A percentile compares a stretch with the other conserved stretches of the same genome.
Conservation (phyloP, 1,140 invertebrate genomes). For the Adelges cooleyi region DNA sequence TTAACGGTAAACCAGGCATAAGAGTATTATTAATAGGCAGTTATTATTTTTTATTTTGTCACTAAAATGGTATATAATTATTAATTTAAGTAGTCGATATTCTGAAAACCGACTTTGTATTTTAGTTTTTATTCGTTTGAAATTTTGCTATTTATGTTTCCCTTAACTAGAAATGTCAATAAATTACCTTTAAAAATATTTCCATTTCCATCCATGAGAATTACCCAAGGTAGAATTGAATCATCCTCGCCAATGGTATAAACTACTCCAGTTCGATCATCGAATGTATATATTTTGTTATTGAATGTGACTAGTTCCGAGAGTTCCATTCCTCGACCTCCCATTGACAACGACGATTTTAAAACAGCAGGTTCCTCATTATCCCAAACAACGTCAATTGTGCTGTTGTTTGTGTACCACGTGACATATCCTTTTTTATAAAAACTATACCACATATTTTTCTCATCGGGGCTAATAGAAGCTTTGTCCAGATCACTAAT, state of each 20-base stretch:
- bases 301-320: constrained; percentile 92
- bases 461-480: constrained; percentile 57
- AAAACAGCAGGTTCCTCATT: constrained; percentile 46
- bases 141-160: too few species aligned
- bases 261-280: constrained; percentile 90
- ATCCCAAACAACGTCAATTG: constrained; percentile 61
- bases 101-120: too few species aligned
- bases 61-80: too few species aligned
- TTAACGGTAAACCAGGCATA: too few species aligned
- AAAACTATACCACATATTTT: constrained; percentile 43
- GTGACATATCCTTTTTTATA: constrained; percentile 47
- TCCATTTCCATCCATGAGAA: constrained; percentile 86
- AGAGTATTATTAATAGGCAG: too few species aligned
- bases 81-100: too few species aligned
- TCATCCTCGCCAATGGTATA: constrained; percentile 65
- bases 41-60: too few species aligned
- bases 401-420: constrained; percentile 47
- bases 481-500: constrained; percentile 84
- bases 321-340: constrained; percentile 91
- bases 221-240: constrained; percentile 72
- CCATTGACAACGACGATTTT: constrained; percentile 59
- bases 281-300: constrained; percentile 80
- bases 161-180: too few species aligned
- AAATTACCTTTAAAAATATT: constrained; percentile 52
- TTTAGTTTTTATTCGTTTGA: too few species aligned